Evolutionary conservation across 2,888 invertebrate genomes (phyloP).

Genomic region (Ectemnius continuus): DNA sequence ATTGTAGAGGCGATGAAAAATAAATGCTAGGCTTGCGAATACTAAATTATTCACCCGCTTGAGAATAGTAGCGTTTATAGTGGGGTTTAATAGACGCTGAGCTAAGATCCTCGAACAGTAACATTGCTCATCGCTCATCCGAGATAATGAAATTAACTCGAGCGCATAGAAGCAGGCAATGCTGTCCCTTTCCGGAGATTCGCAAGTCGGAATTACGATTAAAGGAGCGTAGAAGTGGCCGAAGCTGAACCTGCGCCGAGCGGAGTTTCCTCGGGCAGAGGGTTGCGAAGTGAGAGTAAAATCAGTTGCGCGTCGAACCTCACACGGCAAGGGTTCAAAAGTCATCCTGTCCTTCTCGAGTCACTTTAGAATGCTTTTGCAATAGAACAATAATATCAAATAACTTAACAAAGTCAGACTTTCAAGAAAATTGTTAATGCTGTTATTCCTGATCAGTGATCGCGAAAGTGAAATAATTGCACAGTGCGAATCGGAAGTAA

Average conservation of each 20-base stretch:
- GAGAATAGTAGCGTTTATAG: too few relatives aligned
- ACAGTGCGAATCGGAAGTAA: not conserved
- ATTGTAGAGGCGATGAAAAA: too few relatives aligned
- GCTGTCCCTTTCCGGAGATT: not conserved
- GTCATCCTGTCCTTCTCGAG: constrained; percentile 4
- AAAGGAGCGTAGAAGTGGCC: constrained; percentile 12
- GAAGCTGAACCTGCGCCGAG: constrained; percentile 42
- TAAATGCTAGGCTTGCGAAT: too few relatives aligned
- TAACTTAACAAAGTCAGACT: not conserved
- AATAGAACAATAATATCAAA: not conserved
- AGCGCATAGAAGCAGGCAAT: not conserved
- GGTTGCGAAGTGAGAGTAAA: constrained; percentile 18
- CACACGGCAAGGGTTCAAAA: constrained; percentile 50
- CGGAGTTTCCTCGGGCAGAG: not conserved
- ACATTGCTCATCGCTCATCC: too few relatives aligned
- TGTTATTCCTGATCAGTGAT: not conserved
- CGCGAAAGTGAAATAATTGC: not conserved
- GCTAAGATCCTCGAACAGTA: too few relatives aligned
- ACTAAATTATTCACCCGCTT: too few relatives aligned
- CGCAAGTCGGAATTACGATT: not conserved
- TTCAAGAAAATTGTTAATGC: not conserved
- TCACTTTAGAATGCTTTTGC: not conserved
- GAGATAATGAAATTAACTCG: too few relatives aligned
- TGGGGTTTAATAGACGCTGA: too few relatives aligned
- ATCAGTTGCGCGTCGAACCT: constrained; percentile 59